A percentile compares a stretch with the other conserved stretches of the same genome.
These are phyloP conservation scores for Acrobasis consociella DNA, from an alignment of 2,888 invertebrate species.

Conservation along the genomic window DNA sequence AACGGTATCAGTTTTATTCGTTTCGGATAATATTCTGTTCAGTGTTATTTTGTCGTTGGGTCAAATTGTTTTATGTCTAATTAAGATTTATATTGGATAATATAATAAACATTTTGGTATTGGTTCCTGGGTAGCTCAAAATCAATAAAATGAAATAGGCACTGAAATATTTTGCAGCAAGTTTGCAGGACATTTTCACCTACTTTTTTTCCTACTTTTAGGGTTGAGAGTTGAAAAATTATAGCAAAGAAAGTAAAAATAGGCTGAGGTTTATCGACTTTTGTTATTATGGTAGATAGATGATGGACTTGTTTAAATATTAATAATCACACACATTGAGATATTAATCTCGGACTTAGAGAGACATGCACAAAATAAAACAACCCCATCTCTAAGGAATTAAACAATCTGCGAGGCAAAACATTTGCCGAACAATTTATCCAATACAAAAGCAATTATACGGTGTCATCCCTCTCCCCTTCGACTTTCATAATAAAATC, in stretches of 20 bases:
- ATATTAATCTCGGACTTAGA: slow-evolving; percentile 17
- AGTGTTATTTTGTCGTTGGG: slow-evolving; percentile 19
- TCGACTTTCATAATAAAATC: slow-evolving; percentile 74
- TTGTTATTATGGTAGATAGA: too few species aligned
- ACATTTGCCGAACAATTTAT: slow-evolving; percentile 71
- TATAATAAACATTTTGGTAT: too few species aligned
- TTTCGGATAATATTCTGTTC: slow-evolving; percentile 18
- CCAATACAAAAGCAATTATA: slow-evolving; percentile 71
- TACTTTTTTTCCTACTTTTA: too few species aligned
- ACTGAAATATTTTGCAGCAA: too few species aligned
- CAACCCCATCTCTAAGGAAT: slow-evolving; percentile 50
- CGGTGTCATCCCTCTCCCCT: slow-evolving; percentile 65
- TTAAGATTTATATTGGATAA: too few species aligned
- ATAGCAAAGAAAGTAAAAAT: too few species aligned
- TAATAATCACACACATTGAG: slow-evolving; percentile 2
- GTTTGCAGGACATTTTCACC: too few species aligned
- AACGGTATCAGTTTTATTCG: slow-evolving; percentile 36
- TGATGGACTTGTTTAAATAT: neutral
- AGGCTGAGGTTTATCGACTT: too few species aligned
- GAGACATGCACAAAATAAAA: slow-evolving; percentile 20
- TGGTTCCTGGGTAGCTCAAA: too few species aligned
- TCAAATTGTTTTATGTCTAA: neutral
- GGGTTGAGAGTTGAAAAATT: too few species aligned
- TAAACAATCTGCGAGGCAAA: slow-evolving; percentile 61
- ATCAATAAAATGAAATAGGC: too few species aligned